phyloP scores from a whole-genome alignment of 2,113 vertebrate genomes.

The Aspiorhynchus laticeps region DNA sequence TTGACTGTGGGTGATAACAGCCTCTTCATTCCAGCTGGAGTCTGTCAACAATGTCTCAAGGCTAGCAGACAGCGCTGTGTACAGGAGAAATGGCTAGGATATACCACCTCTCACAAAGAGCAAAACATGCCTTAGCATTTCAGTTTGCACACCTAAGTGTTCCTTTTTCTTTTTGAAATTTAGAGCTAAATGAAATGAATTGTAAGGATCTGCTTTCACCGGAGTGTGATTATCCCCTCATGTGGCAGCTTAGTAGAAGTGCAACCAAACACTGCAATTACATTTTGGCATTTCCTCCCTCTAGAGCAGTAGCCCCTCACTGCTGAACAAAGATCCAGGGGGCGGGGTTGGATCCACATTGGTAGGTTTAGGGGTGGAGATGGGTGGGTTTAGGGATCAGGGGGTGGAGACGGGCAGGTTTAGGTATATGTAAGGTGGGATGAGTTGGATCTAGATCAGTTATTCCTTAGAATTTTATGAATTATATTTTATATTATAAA shows the following conservation, averaged over 20 bases:
- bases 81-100: not conserved
- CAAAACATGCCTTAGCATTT: not conserved
- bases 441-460: no score
- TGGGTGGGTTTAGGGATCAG: no score
- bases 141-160: not conserved
- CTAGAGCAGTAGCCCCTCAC: no score
- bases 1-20: slow-evolving; percentile 56
- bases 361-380: no score
- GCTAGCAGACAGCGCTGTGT: not conserved
- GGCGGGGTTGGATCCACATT: no score
- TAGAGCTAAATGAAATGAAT: not conserved
- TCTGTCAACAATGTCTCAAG: slow-evolving; percentile 60
- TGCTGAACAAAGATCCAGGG: no score
- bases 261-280: not conserved
- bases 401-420: no score
- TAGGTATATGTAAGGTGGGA: no score
- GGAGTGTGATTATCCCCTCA: not conserved
- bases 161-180: not conserved
- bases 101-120: not conserved
- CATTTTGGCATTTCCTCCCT: slow-evolving; percentile 7
- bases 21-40: slow-evolving; percentile 53
- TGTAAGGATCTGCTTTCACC: not conserved
- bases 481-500: not conserved
- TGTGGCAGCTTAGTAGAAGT: slow-evolving; percentile 37
- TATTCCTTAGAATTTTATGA: not conserved